These are phyloP conservation scores for Eustalomyia histrio DNA, from an alignment of 2,888 invertebrate genomes.

Conservation along the genomic window DNA sequence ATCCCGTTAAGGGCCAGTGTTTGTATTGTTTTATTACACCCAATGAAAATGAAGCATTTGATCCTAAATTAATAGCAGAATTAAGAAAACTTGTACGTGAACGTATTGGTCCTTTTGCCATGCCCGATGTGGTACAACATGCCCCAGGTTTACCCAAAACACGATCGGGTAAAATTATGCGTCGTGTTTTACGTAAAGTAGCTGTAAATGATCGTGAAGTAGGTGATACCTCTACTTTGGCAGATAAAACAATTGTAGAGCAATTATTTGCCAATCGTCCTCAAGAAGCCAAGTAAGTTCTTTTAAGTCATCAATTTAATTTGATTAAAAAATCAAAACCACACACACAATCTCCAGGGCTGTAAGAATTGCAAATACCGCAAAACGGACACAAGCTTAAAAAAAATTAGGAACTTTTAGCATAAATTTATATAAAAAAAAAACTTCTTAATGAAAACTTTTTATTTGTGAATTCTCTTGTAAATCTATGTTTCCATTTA, in stretches of 20 bases:
- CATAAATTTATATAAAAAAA: not conserved
- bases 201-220: slow-evolving; percentile 93
- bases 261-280: slow-evolving; percentile 88
- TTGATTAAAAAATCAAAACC: slow-evolving; percentile 1
- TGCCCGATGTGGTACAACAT: slow-evolving; percentile 95
- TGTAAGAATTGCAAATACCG: slow-evolving; percentile 37
- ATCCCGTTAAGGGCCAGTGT: slow-evolving; percentile 97
- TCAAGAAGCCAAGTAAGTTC: slow-evolving; percentile 75
- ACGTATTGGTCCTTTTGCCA: slow-evolving; percentile 97
- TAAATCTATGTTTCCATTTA: slow-evolving; percentile 27
- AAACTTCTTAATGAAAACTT: slow-evolving; percentile 18
- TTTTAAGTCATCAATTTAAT: slow-evolving; percentile 3
- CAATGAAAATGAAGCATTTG: slow-evolving; percentile 87
- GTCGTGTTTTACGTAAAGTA: slow-evolving; percentile 95
- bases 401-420: not conserved
- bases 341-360: slow-evolving; percentile 23
- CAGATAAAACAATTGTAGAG: slow-evolving; percentile 94
- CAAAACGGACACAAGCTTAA: not conserved
- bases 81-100: slow-evolving; percentile 90
- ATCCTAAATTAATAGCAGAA: slow-evolving; percentile 85
- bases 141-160: slow-evolving; percentile 98
- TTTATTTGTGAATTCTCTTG: slow-evolving; percentile 10
- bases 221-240: slow-evolving; percentile 96
- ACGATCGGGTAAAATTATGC: slow-evolving; percentile 98
- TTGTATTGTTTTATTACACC: slow-evolving; percentile 98